These are phyloP conservation scores for Pseudococcus viburni DNA, from an alignment of 2,888 invertebrate species.

Conservation along the genomic window DNA sequence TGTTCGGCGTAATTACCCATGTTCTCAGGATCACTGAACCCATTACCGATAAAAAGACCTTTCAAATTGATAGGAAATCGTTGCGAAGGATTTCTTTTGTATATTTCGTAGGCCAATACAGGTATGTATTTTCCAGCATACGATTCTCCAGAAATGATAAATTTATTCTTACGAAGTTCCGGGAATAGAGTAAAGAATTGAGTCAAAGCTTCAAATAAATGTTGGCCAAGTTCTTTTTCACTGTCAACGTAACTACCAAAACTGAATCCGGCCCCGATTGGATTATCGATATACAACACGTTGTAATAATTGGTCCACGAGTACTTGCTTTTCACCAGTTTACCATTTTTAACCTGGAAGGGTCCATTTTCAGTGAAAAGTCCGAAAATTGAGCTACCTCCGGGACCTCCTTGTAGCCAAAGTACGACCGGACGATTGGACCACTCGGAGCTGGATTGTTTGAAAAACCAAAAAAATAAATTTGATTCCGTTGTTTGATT, in stretches of 20 bases:
- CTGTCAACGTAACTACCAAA: constrained; percentile 86
- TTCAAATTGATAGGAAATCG: constrained; percentile 75
- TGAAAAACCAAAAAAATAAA: constrained; percentile 75
- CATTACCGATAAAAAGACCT: constrained; percentile 85
- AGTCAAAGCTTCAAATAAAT: constrained; percentile 81
- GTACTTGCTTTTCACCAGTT: constrained; percentile 77
- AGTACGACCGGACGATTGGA: constrained; percentile 73
- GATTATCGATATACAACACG: constrained; percentile 92
- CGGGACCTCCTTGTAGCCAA: constrained; percentile 70
- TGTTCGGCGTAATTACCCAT: constrained; percentile 85
- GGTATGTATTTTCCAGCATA: constrained; percentile 89
- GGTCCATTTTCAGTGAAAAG: constrained; percentile 73
- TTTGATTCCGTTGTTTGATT: constrained; percentile 73
- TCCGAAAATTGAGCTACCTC: constrained; percentile 69
- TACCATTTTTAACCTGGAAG: constrained; percentile 68
- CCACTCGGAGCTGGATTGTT: constrained; percentile 71
- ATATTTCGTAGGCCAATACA: constrained; percentile 82
- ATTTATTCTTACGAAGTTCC: constrained; percentile 80
- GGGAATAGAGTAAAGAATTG: constrained; percentile 91
- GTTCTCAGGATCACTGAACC: constrained; percentile 83
- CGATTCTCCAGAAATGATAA: constrained; percentile 92
- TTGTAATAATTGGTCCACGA: constrained; percentile 87
- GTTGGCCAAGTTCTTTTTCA: constrained; percentile 84
- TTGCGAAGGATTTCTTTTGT: constrained; percentile 76
- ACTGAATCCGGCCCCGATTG: constrained; percentile 93